Conservation (phyloP, 1,140 invertebrate species). For the Papilio aristodemus region DNA sequence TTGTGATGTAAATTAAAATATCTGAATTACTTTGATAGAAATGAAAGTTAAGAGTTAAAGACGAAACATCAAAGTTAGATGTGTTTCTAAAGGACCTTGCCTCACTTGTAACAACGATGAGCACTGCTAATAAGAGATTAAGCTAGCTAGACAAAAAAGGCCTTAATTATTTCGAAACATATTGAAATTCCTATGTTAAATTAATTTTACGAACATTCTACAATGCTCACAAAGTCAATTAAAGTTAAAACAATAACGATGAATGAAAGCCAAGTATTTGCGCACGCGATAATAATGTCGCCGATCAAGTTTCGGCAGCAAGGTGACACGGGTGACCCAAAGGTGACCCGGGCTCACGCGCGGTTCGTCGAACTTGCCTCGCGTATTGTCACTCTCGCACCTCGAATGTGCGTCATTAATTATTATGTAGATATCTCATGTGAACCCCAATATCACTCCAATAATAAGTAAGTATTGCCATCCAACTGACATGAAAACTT, state of each 20-base stretch:
- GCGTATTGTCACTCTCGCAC: conserved; percentile 48
- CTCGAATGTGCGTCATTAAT: conserved; percentile 36
- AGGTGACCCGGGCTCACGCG: conserved; percentile 62
- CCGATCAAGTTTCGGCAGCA: conserved; percentile 72
- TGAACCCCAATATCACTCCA: conserved; percentile 4
- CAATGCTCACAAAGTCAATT: conserved; percentile 10
- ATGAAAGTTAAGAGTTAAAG: too few relatives aligned
- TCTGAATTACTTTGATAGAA: too few relatives aligned
- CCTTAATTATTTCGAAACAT: too few relatives aligned
- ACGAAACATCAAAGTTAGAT: too few relatives aligned
- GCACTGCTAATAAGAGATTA: neutral
- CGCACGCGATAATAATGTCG: conserved; percentile 65
- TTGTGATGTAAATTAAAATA: too few relatives aligned
- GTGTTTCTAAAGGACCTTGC: neutral
- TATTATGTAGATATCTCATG: conserved; percentile 17
- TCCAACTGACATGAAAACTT: neutral
- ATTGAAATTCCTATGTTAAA: too few relatives aligned
- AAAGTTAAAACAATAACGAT: conserved; percentile 40
- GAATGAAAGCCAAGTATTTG: conserved; percentile 49
- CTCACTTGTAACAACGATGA: neutral
- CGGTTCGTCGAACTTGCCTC: conserved; percentile 62
- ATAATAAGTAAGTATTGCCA: neutral
- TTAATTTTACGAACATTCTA: neutral
- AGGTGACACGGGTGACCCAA: conserved; percentile 72
- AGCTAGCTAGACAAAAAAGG: neutral